Evolutionary conservation across 1,140 invertebrate species (phyloP).

Genomic region (Drosophila kikkawai): DNA sequence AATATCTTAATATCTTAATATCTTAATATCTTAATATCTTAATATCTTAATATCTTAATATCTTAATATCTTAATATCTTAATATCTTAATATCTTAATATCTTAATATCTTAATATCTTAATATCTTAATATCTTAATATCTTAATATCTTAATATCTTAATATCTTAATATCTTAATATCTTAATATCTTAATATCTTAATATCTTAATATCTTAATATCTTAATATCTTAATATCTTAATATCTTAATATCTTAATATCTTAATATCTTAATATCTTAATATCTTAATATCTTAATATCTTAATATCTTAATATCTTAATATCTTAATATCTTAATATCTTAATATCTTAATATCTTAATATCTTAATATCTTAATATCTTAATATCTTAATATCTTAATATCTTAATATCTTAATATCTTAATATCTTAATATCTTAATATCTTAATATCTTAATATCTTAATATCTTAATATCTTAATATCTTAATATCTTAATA

Average conservation of each 20-base stretch:
- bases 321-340: conserved; percentile 1
- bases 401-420: conserved; percentile 1
- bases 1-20: conserved; percentile 1
- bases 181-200: too few relatives aligned
- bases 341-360: conserved; percentile 1
- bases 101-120: conserved; percentile 1
- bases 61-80: conserved; percentile 1
- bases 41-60: conserved; percentile 1
- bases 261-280: not conserved
- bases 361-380: not conserved
- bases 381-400: conserved; percentile 1
- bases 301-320: conserved; percentile 1
- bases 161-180: too few relatives aligned
- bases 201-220: too few relatives aligned
- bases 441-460: too few relatives aligned
- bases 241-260: not conserved
- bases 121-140: conserved; percentile 1
- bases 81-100: not conserved
- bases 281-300: conserved; percentile 1
- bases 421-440: not conserved
- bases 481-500: too few relatives aligned
- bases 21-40: conserved; percentile 1
- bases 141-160: not conserved
- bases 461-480: too few relatives aligned
- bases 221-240: too few relatives aligned